phyloP scores from a whole-genome alignment of 2,888 invertebrate species.

The Eugnorisma glareosa region DNA sequence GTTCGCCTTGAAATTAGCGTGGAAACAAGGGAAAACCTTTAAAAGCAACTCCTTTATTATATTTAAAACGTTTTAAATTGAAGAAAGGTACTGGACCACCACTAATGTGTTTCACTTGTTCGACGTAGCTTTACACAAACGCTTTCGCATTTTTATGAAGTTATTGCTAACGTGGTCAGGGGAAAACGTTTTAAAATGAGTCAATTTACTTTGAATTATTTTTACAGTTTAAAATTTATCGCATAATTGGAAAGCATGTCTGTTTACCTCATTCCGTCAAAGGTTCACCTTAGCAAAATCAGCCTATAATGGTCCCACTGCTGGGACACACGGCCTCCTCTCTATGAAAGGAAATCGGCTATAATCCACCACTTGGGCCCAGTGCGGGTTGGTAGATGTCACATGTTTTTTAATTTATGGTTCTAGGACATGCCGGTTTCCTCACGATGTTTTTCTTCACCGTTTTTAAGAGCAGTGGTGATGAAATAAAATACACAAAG shows the following conservation, averaged over 20 bases:
- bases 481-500: too few species aligned
- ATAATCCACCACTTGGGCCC: too few species aligned
- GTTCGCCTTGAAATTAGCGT: constrained; percentile 89
- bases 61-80: constrained; percentile 84
- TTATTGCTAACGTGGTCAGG: constrained; percentile 35
- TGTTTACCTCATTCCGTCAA: neutral
- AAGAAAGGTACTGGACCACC: constrained; percentile 75
- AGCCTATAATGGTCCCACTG: too few species aligned
- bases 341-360: too few species aligned
- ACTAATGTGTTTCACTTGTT: constrained; percentile 86
- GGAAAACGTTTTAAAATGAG: constrained; percentile 6
- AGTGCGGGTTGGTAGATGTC: too few species aligned
- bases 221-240: neutral
- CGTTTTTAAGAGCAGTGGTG: too few species aligned
- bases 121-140: constrained; percentile 61
- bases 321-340: too few species aligned
- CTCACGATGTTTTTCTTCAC: too few species aligned
- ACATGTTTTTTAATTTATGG: too few species aligned
- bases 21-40: constrained; percentile 90
- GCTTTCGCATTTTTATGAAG: constrained; percentile 73
- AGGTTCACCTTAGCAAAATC: too few species aligned
- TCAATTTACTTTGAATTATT: neutral
- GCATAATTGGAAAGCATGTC: neutral
- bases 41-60: constrained; percentile 86
- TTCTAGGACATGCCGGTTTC: too few species aligned